Evolutionary conservation across 2,888 invertebrate genomes (phyloP), one percentile per base, ranked within the genome.

Genomic region (Caenorhabditis doughertyi): DNA sequence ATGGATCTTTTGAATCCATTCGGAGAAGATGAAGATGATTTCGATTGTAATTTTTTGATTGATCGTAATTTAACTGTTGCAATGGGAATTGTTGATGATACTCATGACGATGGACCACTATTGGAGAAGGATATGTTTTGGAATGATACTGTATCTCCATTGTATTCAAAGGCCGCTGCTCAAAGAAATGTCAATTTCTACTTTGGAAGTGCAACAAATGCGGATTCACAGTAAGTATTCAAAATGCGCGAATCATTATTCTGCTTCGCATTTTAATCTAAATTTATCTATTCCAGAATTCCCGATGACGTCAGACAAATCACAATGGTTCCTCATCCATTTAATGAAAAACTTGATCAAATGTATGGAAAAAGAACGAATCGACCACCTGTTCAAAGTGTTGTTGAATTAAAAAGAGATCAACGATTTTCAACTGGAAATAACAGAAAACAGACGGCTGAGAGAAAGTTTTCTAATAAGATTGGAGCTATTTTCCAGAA

Each of bases 21-120:
- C 32, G 86, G 86, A 27, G 86, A 86, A 32, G 86, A 86, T 55
- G 86, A 86, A 60, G 86, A 86, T 44, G 86, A 86, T 68, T 86
- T 84, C 35, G 86, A 86, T 56, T 84, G 84, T 44, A 86, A 86
- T 51, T 86, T 86, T 49, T 58, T 86, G 18, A 80, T 86, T 39
- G 86, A 86, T 67, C 51, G 86, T 16, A 86, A 86, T 39, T 51
- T 86, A 51, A 84, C 86, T 8, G 86, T 85, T 3, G 77, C 82
- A 2, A 74, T 85, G 80, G 81, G 82, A 53, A 79, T 82, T 0
- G 83, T 83, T 23, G 84, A 86, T 35, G 86, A 86, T 29, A 73
- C 79, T 11, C 77, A 81, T 35, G 81, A 81, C 21, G 86, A 84
- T 70, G 62, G 64, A n/a, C 86, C 86, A 18, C 64, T 81, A 35